Percentiles rank a stretch among this genome's conserved stretches.
Conservation (phyloP, 2,888 invertebrate species). For the Cheiracanthium punctorium region DNA sequence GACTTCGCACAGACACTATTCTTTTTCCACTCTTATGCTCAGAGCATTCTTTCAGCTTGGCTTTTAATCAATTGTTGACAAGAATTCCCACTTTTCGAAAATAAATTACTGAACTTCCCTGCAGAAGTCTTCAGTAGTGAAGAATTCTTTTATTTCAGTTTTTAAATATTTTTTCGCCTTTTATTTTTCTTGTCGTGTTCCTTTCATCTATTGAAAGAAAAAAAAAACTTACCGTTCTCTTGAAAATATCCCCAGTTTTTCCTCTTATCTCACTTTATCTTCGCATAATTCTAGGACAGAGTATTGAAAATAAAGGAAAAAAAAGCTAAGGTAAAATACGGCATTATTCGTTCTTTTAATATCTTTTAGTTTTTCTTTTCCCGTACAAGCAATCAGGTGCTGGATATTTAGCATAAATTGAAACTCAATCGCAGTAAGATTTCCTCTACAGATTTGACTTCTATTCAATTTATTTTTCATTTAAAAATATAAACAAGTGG, state of each 20-base stretch:
- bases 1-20: too few relatives aligned
- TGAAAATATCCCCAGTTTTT: background rate
- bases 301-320: background rate
- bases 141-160: background rate
- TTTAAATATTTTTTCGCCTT: background rate
- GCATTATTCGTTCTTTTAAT: background rate
- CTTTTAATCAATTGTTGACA: constrained; percentile 3
- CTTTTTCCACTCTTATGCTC: too few relatives aligned
- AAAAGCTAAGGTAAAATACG: too few relatives aligned
- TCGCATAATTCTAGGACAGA: background rate
- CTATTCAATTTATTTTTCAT: too few relatives aligned
- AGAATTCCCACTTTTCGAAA: background rate
- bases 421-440: too few relatives aligned
- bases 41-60: background rate
- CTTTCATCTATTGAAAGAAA: background rate
- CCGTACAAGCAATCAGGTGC: too few relatives aligned
- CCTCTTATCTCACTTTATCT: background rate
- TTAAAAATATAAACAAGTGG: too few relatives aligned
- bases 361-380: background rate
- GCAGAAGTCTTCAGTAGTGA: background rate
- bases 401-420: too few relatives aligned
- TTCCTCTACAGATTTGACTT: too few relatives aligned
- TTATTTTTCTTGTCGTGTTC: background rate
- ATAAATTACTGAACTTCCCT: background rate
- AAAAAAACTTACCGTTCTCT: background rate